Evolutionary conservation across 2,888 invertebrate species (phyloP).

Genomic region (Drosophila quinaria): DNA sequence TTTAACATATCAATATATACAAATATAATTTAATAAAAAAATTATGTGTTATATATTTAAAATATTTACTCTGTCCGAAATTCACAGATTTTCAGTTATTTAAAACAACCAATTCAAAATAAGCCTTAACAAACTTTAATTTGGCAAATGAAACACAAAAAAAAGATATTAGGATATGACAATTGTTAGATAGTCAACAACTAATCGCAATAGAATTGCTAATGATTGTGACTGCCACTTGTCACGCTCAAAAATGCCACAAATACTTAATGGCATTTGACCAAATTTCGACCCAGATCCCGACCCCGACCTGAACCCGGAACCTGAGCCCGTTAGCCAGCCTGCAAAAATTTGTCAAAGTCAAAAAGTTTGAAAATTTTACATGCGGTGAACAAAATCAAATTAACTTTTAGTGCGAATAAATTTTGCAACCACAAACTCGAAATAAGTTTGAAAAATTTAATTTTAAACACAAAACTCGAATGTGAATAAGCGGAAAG

Average conservation of each 20-base stretch:
- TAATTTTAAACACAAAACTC: slow-evolving; percentile 40
- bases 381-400: slow-evolving; percentile 72
- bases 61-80: not conserved
- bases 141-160: not conserved
- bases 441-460: slow-evolving; percentile 48
- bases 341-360: slow-evolving; percentile 52
- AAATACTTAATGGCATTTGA: slow-evolving; percentile 5
- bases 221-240: slow-evolving; percentile 11
- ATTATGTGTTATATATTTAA: not conserved
- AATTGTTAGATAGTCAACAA: not conserved
- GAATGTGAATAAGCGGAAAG: not conserved
- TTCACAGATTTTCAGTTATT: too few species aligned
- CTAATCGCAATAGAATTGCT: not conserved
- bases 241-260: slow-evolving; percentile 1
- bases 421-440: slow-evolving; percentile 49
- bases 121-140: not conserved
- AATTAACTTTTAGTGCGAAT: slow-evolving; percentile 73
- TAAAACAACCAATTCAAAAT: too few species aligned
- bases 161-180: not conserved
- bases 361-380: slow-evolving; percentile 65
- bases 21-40: too few species aligned
- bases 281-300: not conserved
- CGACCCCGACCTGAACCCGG: not conserved
- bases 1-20: too few species aligned
- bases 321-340: slow-evolving; percentile 4